Conservation (phyloP, 2,113 vertebrate genomes). For the Triplophysa tibetana region DNA sequence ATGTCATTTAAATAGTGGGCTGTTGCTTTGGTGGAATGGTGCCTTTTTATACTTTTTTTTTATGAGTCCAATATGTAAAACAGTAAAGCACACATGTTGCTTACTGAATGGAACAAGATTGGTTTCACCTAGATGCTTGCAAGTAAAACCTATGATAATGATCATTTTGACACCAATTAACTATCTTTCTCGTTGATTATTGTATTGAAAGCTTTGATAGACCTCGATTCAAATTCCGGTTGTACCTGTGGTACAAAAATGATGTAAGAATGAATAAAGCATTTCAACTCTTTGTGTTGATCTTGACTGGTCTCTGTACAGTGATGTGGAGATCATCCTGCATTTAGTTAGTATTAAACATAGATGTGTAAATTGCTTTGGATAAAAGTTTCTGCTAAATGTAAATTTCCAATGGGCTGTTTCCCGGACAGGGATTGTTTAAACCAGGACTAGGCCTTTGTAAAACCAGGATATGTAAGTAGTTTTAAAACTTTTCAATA, state of each 20-base stretch:
- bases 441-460: too few relatives aligned
- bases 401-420: too few relatives aligned
- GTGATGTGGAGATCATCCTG: background rate
- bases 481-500: too few relatives aligned
- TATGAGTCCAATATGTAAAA: background rate
- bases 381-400: too few relatives aligned
- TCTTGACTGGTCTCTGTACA: background rate
- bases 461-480: too few relatives aligned
- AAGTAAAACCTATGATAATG: slow-evolving; percentile 6
- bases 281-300: background rate
- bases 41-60: slow-evolving; percentile 14
- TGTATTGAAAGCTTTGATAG: background rate
- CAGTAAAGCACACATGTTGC: background rate
- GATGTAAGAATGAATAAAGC: slow-evolving; percentile 10
- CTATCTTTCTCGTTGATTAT: background rate
- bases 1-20: background rate
- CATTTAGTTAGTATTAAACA: background rate
- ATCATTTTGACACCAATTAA: slow-evolving; percentile 2
- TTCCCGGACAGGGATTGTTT: too few relatives aligned
- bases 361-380: background rate
- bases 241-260: slow-evolving; percentile 13
- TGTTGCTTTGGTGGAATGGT: background rate
- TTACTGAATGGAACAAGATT: background rate
- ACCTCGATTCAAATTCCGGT: background rate
- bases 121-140: slow-evolving; percentile 10